phyloP scores from a whole-genome alignment of 2,888 invertebrate species.

The Dryadula phaetusa region DNA sequence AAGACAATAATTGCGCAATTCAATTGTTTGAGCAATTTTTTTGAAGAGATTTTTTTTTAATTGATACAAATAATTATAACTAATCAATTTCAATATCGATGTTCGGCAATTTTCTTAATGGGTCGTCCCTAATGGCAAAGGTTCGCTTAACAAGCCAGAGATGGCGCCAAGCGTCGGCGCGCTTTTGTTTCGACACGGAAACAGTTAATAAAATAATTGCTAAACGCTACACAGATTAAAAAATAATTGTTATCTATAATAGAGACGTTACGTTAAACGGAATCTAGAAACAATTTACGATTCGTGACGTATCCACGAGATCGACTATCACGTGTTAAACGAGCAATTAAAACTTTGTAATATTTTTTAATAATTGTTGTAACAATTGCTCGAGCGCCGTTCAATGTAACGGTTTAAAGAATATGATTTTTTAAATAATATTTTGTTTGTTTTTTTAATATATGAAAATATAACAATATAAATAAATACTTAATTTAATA shows the following conservation, averaged over 20 bases:
- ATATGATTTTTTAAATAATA: not conserved
- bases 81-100: constrained; percentile 34
- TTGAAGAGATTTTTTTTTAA: constrained; percentile 3
- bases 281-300: constrained; percentile 49
- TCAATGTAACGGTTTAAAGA: constrained; percentile 12
- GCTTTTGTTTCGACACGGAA: constrained; percentile 61
- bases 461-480: not conserved
- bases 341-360: constrained; percentile 31
- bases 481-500: not conserved
- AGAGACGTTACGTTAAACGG: constrained; percentile 51
- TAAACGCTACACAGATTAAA: constrained; percentile 60
- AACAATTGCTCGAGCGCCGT: constrained; percentile 9
- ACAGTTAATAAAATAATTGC: constrained; percentile 63
- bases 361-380: constrained; percentile 28
- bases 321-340: constrained; percentile 37
- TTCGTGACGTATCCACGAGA: constrained; percentile 45
- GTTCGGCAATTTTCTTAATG: constrained; percentile 31
- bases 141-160: constrained; percentile 57
- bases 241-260: constrained; percentile 60
- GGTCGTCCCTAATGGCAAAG: constrained; percentile 43
- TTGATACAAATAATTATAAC: constrained; percentile 12
- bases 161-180: constrained; percentile 66
- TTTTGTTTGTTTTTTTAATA: constrained; percentile 1
- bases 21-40: not conserved
- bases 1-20: not conserved